Evolutionary conservation across 2,113 vertebrate species (phyloP), one percentile per base, ranked within the genome.

Genomic region (Blennius ocellaris): DNA sequence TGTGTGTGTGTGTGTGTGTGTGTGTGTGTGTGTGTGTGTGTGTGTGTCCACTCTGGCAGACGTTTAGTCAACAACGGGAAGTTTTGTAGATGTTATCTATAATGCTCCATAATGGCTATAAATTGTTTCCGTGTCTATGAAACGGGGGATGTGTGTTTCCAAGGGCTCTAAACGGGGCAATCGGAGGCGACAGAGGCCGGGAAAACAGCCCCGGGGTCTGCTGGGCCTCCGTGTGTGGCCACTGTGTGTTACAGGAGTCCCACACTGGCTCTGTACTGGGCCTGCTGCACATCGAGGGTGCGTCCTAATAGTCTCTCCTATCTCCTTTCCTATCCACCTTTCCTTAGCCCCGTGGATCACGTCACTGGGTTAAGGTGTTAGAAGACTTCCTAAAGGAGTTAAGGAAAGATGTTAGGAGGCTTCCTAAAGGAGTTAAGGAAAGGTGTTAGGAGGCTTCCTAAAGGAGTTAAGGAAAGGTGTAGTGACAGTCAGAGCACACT

Each of bases 61-160:
- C 80, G 39, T 93, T 86, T 90, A 80, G 90, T 90, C 93, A 84
- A 92, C 82, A 90, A 92, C 14, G 58, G 87, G 54, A 92, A 59
- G 85, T 92, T 90, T 89, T 89, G 80, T 84, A 91, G 93, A 95
- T 95, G 83, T 73, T 93, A 95, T 96, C 95, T 95, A 93, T 94
- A 97, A 95, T 94, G 78, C 88, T 80, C 89, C 82, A 76, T 96
- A 96, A 95, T 96, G 82, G 94, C 91, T 90, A 92, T 92, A 94
- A 95, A 96, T 96, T 96, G 93, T 95, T 96, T 96, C 96, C 95
- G 92, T 95, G 94, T 95, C 94, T 94, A 94, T 89, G 92, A 94
- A 93, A 90, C 89, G 91, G 94, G 93, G 91, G 90, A 89, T 92
- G 89, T 93, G 92, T 89, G 87, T 96, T 96, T 94, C 94, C 93